Evolutionary conservation across 2,113 vertebrate species (phyloP), one percentile per base, ranked within the genome.

Genomic region (Capra hircus): DNA sequence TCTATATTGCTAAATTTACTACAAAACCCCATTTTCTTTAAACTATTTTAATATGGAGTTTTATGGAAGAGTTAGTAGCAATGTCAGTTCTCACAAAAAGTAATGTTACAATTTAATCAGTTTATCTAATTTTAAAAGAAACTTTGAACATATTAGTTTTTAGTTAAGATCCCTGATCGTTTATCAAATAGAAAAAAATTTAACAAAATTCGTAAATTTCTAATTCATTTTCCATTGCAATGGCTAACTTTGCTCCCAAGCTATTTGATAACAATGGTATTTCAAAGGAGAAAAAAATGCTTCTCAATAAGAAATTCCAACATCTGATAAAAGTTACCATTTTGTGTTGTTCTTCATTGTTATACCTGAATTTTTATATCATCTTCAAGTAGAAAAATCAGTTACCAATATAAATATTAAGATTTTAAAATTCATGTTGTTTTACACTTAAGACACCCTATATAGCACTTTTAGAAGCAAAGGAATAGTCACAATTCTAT

Each of bases 161-260:
- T 53, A 59, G 77, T 83, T 71, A 93, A 94, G 55, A 62, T 85
- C 50, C 30, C 11, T 85, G 16, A 21, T 88, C 6, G 80, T 59
- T 90, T 80, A 62, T n/a, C 59, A 81, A 92, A 90, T 1, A 91
- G 40, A 60, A 48, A 91, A 67, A 92, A 90, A 60, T 17, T 71
- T n/a, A 95, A 88, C 27, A 1, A 71, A 45, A 89, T 30, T 30
- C 85, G 3, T 62, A 92, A 33, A 88, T 88, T 91, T 81, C 60
- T 55, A 95, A 88, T 50, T 94, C 23, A 90, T 59, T n/a, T 97
- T 96, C 55, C 45, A 90, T 62, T 88, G 14, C 11, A 92, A 92
- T 62, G 23, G n/a, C 48, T 94, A 92, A 36, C 3, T 80, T 23
- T 88, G 33, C 3, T 94, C 25, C 40, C 28, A 91, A 59, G 43